Evolutionary conservation across 1,140 invertebrate genomes (phyloP).

Genomic region (Micrasema minimum): DNA sequence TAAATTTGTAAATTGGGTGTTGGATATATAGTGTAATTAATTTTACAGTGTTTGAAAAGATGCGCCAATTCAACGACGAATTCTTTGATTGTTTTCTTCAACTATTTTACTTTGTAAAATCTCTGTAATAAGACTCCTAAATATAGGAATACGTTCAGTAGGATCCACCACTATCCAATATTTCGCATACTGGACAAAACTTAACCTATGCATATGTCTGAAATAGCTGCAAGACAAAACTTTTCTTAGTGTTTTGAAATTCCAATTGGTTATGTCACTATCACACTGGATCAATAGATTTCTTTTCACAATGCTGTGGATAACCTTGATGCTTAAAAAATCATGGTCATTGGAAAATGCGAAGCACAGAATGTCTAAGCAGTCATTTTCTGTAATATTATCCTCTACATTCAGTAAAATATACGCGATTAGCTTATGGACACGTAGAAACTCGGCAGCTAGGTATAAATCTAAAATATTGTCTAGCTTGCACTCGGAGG

Average conservation of each 20-base stretch:
- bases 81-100: not conserved
- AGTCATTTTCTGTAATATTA: not conserved
- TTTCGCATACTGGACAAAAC: not conserved
- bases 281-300: conserved; percentile 2
- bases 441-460: not conserved
- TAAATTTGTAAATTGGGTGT: conserved; percentile 10
- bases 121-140: not conserved
- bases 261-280: not conserved
- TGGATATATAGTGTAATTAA: not conserved
- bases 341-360: not conserved
- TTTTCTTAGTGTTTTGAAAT: not conserved
- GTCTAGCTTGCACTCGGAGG: not conserved
- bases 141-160: not conserved
- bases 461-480: conserved; percentile 9
- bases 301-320: not conserved
- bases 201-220: not conserved
- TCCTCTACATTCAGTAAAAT: conserved; percentile 1
- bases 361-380: conserved; percentile 1
- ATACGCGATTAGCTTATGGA: conserved; percentile 5
- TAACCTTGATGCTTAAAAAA: not conserved
- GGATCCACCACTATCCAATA: conserved; percentile 21
- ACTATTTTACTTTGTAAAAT: not conserved
- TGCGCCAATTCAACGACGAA: not conserved
- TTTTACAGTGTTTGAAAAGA: not conserved
- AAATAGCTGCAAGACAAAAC: not conserved